Base-by-base conservation (phyloP, 2,113 vertebrate genomes). In the Stigmatopora argus region DNA sequence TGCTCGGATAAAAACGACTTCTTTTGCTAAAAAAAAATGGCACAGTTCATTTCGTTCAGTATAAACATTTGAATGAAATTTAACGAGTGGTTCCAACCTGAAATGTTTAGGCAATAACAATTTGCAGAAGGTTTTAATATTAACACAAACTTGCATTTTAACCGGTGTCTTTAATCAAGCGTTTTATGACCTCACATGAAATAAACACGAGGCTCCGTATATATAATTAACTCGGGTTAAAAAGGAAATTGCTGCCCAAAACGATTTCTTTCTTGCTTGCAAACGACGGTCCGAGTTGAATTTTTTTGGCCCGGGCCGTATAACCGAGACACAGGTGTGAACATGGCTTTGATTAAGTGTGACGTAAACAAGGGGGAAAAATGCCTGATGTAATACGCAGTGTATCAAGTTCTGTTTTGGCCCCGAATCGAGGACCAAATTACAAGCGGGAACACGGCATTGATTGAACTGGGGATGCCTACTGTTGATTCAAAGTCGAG, bases 121-220 rank as follows among this genome's bases (percentile, higher is more conserved):
- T n/a, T n/a, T n/a, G n/a, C n/a, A n/a, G 26, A 31, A 31, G 26
- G 26, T 31, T 31, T 45, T 46, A 46, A 4, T 3, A 46, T 46
- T 14, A 14, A 46, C 45, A 11, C 2, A 3, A 14, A 46, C 3
- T 2, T 23, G 19, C 51, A n/a, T 9, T 53, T 53, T 53, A 1
- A 21, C n/a, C n/a, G 19, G 18, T n/a, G 9, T 7, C 21, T 53
- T 53, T 8, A 17, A 53, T 53, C 18, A 53, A 55, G 57, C 31
- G 35, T 61, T 67, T 62, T 59, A 46, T 62, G 48, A 21, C 48
- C 52, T 59, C 23, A 52, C 23, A 59, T 61, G 44, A 72, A 67
- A 12, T 11, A 8, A 11, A 10, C 19, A 52, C 26, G 8, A 21
- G 19, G 7, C 9, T 52, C 9, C 9, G 10, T 53, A 21, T 9